These are phyloP conservation scores for Akabosia matsudoensis DNA, from an alignment of 1,140 invertebrate species.

Conservation along the genomic window DNA sequence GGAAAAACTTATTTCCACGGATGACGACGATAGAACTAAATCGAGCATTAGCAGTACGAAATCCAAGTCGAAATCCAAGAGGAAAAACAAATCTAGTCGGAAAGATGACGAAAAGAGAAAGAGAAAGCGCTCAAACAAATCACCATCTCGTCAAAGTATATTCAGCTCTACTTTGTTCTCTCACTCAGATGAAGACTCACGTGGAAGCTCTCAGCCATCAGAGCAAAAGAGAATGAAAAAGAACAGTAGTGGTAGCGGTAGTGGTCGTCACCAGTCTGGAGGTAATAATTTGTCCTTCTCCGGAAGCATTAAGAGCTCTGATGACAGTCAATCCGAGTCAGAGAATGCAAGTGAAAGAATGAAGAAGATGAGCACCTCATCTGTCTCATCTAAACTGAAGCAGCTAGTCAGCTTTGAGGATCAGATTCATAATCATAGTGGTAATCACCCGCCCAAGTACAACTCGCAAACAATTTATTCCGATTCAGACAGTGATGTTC, in stretches of 20 bases:
- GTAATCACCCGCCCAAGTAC: slow-evolving; percentile 24
- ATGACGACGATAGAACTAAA: slow-evolving; percentile 31
- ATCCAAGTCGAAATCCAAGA: slow-evolving; percentile 27
- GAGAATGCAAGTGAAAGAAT: slow-evolving; percentile 33
- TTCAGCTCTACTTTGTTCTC: slow-evolving; percentile 36
- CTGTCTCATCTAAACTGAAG: not conserved
- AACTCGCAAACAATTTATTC: slow-evolving; percentile 37
- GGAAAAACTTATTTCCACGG: slow-evolving; percentile 9
- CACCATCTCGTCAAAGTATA: not conserved
- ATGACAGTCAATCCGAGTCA: slow-evolving; percentile 35
- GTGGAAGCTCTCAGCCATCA: slow-evolving; percentile 33
- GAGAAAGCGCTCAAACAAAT: slow-evolving; percentile 19
- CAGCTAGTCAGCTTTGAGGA: not conserved
- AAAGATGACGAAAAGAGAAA: slow-evolving; percentile 24
- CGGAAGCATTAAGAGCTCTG: slow-evolving; percentile 35
- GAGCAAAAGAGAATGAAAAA: slow-evolving; percentile 46
- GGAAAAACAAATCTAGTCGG: slow-evolving; percentile 26
- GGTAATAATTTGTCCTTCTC: not conserved
- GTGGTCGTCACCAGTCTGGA: slow-evolving; percentile 17
- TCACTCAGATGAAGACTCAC: slow-evolving; percentile 43
- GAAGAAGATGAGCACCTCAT: slow-evolving; percentile 13
- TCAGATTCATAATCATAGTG: not conserved
- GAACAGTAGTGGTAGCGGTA: slow-evolving; percentile 16
- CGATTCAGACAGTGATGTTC: slow-evolving; percentile 40
- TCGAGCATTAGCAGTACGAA: slow-evolving; percentile 16